Evolutionary conservation across 2,888 invertebrate species (phyloP).

Genomic region (Campopleginae sp.): DNA sequence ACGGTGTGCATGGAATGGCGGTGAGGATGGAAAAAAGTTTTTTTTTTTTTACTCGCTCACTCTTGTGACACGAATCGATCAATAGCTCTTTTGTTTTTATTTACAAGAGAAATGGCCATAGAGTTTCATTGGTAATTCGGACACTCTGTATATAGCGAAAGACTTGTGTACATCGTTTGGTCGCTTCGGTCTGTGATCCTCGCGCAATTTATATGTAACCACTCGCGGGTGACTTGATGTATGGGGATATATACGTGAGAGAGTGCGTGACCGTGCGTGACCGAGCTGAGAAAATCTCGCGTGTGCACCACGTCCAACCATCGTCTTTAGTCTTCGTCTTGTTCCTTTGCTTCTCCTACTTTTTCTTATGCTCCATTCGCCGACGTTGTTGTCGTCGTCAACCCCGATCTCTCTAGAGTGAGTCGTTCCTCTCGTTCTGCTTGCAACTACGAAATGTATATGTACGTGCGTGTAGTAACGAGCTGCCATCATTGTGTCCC

Average conservation of each 20-base stretch:
- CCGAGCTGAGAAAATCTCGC: conserved; percentile 74
- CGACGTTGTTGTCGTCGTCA: conserved; percentile 61
- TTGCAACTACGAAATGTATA: conserved; percentile 58
- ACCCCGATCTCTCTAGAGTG: conserved; percentile 70
- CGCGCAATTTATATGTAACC: conserved; percentile 65
- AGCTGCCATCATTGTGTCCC: conserved; percentile 72
- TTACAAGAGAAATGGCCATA: no score
- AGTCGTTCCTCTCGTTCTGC: conserved; percentile 76
- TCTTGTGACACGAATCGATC: no score
- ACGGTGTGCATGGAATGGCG: not conserved
- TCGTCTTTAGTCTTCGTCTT: conserved; percentile 68
- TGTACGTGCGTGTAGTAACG: conserved; percentile 77
- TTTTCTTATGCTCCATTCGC: conserved; percentile 14
- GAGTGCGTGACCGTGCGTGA: conserved; percentile 70
- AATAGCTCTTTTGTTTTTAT: no score
- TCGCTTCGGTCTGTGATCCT: conserved; percentile 52
- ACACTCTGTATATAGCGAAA: conserved; percentile 15
- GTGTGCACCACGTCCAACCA: conserved; percentile 75
- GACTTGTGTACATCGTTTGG: conserved; percentile 30
- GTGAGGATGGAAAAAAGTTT: no score
- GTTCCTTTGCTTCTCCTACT: conserved; percentile 38
- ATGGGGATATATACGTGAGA: conserved; percentile 61
- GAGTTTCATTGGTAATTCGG: not conserved
- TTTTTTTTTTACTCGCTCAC: no score
- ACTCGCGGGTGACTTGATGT: conserved; percentile 67